Evolutionary conservation across 2,113 vertebrate species (phyloP).

Genomic region (Thalassarche chlororhynchos): DNA sequence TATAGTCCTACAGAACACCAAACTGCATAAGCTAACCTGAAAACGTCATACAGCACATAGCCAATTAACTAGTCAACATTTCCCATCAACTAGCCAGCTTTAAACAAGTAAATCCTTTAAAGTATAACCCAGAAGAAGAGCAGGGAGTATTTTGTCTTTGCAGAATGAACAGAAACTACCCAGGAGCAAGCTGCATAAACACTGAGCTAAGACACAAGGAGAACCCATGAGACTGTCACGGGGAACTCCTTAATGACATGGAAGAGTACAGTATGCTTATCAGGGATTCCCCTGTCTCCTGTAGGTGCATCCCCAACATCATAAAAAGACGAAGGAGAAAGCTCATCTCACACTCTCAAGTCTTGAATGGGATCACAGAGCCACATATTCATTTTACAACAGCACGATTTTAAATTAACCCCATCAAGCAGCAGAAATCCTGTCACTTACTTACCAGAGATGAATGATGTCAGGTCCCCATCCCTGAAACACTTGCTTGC

Average conservation of each 20-base stretch:
- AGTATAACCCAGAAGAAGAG: not conserved
- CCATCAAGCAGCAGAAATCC: constrained; percentile 33
- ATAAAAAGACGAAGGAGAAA: not conserved
- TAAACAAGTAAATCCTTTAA: not conserved
- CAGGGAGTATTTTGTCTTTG: not conserved
- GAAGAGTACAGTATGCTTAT: constrained; percentile 41
- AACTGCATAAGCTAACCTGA: not conserved
- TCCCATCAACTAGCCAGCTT: not conserved
- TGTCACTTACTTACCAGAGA: not conserved
- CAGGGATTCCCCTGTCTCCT: constrained; percentile 76
- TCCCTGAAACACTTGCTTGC: not conserved
- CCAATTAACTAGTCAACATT: not conserved
- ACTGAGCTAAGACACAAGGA: not conserved
- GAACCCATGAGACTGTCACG: constrained; percentile 35
- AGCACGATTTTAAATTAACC: not conserved
- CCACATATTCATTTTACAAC: accelerated
- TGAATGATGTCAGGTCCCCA: not conserved
- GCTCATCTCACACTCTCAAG: not conserved
- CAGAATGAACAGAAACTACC: not conserved
- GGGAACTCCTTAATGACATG: constrained; percentile 72
- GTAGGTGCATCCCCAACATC: constrained; percentile 63
- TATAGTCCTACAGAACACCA: not conserved
- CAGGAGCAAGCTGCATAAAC: constrained; percentile 28
- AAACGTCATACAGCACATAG: not conserved
- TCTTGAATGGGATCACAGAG: not conserved